Evolutionary conservation across 2,888 invertebrate genomes (phyloP).

Genomic region (Pantelozetes paolii): DNA sequence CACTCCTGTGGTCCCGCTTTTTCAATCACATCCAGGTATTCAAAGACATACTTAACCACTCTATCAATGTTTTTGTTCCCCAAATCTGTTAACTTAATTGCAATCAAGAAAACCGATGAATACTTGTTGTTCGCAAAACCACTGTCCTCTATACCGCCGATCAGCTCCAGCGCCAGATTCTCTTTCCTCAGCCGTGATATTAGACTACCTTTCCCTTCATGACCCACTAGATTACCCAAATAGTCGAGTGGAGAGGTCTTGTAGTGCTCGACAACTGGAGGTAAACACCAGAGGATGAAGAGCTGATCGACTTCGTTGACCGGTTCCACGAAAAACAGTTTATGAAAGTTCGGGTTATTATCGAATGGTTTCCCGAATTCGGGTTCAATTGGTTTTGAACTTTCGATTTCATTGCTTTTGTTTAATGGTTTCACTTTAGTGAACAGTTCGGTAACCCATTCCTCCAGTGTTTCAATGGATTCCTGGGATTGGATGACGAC

Average conservation of each 20-base stretch:
- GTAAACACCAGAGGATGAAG: constrained; percentile 64
- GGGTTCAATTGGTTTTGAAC: neutral
- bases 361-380: constrained; percentile 49
- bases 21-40: constrained; percentile 70
- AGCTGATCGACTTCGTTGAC: constrained; percentile 54
- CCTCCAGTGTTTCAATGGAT: constrained; percentile 39
- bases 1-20: constrained; percentile 64
- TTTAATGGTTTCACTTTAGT: constrained; percentile 8
- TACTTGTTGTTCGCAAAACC: constrained; percentile 75
- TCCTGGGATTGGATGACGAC: constrained; percentile 44
- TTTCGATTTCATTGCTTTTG: constrained; percentile 41
- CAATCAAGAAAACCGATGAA: constrained; percentile 69
- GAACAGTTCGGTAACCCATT: constrained; percentile 40
- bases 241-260: constrained; percentile 40
- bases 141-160: constrained; percentile 54
- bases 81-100: constrained; percentile 69
- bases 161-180: constrained; percentile 50
- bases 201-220: constrained; percentile 45
- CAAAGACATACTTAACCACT: constrained; percentile 61
- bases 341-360: constrained; percentile 49
- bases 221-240: constrained; percentile 40
- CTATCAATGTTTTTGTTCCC: constrained; percentile 68
- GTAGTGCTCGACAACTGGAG: constrained; percentile 59
- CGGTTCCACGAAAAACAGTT: constrained; percentile 52
- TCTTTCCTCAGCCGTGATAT: constrained; percentile 46